Evolutionary conservation across 1,140 invertebrate genomes (phyloP).

Genomic region (Drosophila setifemur): DNA sequence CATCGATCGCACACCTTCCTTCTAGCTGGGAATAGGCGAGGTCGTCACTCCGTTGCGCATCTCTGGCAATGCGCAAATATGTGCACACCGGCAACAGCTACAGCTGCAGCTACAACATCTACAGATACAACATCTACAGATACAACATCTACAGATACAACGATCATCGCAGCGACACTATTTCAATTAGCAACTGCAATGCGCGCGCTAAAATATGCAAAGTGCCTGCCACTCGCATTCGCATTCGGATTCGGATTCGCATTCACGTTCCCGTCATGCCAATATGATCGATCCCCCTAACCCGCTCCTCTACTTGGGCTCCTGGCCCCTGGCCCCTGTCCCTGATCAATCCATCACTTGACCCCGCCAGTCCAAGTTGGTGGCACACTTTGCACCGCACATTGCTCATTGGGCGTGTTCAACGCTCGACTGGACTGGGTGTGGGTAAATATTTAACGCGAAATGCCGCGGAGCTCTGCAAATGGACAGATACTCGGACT

Average conservation of each 20-base stretch:
- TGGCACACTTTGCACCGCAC: constrained; percentile 71
- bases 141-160: neutral
- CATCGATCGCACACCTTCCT: constrained; percentile 56
- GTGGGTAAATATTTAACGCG: constrained; percentile 74
- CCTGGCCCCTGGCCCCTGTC: neutral
- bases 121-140: too few species aligned
- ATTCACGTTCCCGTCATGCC: constrained; percentile 49
- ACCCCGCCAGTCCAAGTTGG: constrained; percentile 47
- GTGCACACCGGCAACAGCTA: constrained; percentile 51
- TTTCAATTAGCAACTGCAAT: constrained; percentile 81
- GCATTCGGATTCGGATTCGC: constrained; percentile 36
- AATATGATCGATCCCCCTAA: constrained; percentile 19
- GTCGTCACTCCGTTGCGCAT: constrained; percentile 74
- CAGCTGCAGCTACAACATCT: constrained; percentile 7
- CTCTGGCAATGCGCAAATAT: constrained; percentile 72
- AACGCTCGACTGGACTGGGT: constrained; percentile 11
- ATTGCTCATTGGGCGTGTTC: constrained; percentile 75
- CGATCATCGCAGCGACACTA: constrained; percentile 54
- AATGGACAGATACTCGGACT: constrained; percentile 36
- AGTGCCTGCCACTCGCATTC: constrained; percentile 65
- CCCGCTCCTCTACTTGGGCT: neutral
- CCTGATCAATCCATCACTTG: constrained; percentile 58
- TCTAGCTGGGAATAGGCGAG: constrained; percentile 61
- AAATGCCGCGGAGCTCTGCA: constrained; percentile 54
- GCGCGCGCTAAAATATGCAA: constrained; percentile 78